phyloP scores from a whole-genome alignment of 2,888 invertebrate species.

The Serripes groenlandicus region DNA sequence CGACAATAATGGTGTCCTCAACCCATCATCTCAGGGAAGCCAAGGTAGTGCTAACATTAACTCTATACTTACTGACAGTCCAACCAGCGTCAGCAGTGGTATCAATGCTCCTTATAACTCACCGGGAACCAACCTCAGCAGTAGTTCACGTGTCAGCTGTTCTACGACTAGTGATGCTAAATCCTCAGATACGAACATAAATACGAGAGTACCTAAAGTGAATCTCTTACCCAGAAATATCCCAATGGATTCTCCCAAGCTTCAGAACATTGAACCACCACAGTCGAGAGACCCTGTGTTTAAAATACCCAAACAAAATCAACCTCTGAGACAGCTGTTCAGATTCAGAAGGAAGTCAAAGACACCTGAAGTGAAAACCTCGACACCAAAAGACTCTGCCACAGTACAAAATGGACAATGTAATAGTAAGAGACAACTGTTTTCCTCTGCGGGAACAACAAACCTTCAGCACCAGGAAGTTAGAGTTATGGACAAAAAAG shows the following conservation, averaged over 20 bases:
- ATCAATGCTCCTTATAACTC: conserved; percentile 81
- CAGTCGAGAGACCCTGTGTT: conserved; percentile 56
- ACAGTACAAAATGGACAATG: conserved; percentile 67
- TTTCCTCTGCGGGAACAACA: conserved; percentile 61
- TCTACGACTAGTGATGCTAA: conserved; percentile 72
- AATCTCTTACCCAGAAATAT: conserved; percentile 64
- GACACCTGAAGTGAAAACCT: conserved; percentile 70
- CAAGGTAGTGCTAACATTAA: conserved; percentile 72
- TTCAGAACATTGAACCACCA: conserved; percentile 55
- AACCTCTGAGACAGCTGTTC: conserved; percentile 69
- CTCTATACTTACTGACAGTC: conserved; percentile 81
- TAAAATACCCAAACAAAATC: conserved; percentile 71
- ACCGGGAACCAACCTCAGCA: conserved; percentile 67
- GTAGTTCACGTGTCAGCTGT: conserved; percentile 64
- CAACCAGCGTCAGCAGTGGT: conserved; percentile 80
- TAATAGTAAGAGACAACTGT: conserved; percentile 73
- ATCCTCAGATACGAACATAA: conserved; percentile 69
- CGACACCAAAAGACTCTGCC: conserved; percentile 66
- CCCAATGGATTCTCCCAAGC: conserved; percentile 53
- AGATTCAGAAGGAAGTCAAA: conserved; percentile 70
- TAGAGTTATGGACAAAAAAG: conserved; percentile 79
- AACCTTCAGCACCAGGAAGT: conserved; percentile 67
- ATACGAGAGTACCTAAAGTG: conserved; percentile 63
- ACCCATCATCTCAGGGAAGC: conserved; percentile 25
- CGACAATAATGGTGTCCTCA: conserved; percentile 53